Evolutionary conservation across 1,140 invertebrate genomes (phyloP).

Genomic region (Heliconius hermathena): DNA sequence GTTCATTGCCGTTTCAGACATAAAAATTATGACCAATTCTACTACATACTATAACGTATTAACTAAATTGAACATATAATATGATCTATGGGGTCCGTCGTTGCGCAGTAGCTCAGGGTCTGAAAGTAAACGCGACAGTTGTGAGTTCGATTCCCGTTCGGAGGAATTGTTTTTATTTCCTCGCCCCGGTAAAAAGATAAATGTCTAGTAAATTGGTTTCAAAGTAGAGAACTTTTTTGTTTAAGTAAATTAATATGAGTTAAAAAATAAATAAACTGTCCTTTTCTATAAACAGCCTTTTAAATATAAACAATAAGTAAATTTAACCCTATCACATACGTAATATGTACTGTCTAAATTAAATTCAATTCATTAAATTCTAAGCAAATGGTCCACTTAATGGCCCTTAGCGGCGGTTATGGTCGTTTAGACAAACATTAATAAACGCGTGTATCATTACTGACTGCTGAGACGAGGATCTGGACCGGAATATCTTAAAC

Average conservation of each 20-base stretch:
- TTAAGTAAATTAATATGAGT: too few relatives aligned
- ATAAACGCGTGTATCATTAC: slow-evolving; percentile 25
- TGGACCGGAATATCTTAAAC: slow-evolving; percentile 5
- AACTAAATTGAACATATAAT: slow-evolving; percentile 9
- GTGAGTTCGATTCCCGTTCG: too few relatives aligned
- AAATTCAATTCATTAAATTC: slow-evolving; percentile 31
- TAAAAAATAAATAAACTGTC: too few relatives aligned
- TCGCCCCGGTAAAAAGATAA: too few relatives aligned
- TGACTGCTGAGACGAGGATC: slow-evolving; percentile 2
- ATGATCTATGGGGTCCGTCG: too few relatives aligned
- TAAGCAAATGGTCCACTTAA: slow-evolving; percentile 26
- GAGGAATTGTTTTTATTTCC: too few relatives aligned
- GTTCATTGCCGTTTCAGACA: slow-evolving; percentile 13
- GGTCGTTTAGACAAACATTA: slow-evolving; percentile 30
- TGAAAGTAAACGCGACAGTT: too few relatives aligned
- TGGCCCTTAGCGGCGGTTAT: slow-evolving; percentile 27
- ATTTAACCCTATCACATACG: not conserved
- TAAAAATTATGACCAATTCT: not conserved
- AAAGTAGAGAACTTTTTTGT: too few relatives aligned
- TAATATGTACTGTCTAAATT: slow-evolving; percentile 10
- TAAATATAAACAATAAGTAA: not conserved
- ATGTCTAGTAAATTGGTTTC: too few relatives aligned
- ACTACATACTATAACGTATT: not conserved
- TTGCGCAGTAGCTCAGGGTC: too few relatives aligned
- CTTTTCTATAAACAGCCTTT: too few relatives aligned